phyloP scores from a whole-genome alignment of 2,797 vertebrate species.

The Hippocampus kuda region DNA sequence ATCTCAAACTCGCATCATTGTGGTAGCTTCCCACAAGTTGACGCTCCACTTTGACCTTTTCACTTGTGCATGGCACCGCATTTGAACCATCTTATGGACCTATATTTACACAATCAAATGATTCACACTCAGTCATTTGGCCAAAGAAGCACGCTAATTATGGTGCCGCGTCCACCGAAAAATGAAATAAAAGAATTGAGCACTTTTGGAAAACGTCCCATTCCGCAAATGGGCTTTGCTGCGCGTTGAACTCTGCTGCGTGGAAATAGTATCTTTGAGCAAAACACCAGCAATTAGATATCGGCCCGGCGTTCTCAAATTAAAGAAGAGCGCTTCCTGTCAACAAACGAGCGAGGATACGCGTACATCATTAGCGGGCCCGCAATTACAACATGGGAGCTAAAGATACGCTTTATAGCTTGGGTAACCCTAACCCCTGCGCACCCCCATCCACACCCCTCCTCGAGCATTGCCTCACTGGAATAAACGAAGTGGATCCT shows the following conservation, averaged over 20 bases:
- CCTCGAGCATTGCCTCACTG: background rate
- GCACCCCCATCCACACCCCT: conserved; percentile 22
- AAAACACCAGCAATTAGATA: conserved; percentile 67
- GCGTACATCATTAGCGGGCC: conserved; percentile 66
- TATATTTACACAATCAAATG: background rate
- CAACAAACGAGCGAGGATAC: conserved; percentile 63
- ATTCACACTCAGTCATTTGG: background rate
- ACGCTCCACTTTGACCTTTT: background rate
- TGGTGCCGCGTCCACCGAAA: background rate
- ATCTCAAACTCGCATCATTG: no score
- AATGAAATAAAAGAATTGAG: background rate
- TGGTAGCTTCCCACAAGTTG: background rate
- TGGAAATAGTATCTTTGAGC: conserved; percentile 63
- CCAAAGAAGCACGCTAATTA: background rate
- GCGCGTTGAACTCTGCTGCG: conserved; percentile 32
- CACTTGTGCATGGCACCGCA: background rate
- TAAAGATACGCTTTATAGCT: conserved; percentile 59
- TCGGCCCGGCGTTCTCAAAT: conserved; percentile 57
- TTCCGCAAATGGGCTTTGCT: conserved; percentile 7
- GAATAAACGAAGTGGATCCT: conserved; percentile 54
- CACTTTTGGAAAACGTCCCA: background rate
- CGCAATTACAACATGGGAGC: conserved; percentile 69
- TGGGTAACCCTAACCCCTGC: no score
- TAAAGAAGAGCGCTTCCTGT: conserved; percentile 65
- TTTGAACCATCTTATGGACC: background rate